phyloP scores from a whole-genome alignment of 2,113 vertebrate species.

The Nothocercus julius region DNA sequence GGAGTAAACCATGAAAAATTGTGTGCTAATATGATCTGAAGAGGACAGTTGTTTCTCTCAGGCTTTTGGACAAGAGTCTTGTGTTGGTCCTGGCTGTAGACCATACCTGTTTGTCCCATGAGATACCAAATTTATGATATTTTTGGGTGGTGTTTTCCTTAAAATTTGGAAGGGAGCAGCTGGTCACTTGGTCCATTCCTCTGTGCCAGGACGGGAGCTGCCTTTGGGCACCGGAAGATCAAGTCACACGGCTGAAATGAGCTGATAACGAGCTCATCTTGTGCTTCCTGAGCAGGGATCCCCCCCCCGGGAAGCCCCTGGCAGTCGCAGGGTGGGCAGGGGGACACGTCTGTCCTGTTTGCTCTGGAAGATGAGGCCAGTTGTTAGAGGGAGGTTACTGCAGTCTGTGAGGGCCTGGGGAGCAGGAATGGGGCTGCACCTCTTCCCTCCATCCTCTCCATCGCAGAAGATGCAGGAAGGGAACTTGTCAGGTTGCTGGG shows the following conservation, averaged over 20 bases:
- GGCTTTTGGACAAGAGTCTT: accelerated
- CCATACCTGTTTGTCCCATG: accelerated
- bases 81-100: accelerated
- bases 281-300: too few relatives aligned
- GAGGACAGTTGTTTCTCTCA: accelerated
- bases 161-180: accelerated
- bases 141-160: not conserved
- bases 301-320: too few relatives aligned
- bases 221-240: not conserved
- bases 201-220: not conserved
- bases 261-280: not conserved
- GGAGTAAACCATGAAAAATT: not conserved
- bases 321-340: too few relatives aligned
- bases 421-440: not conserved
- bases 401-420: not conserved
- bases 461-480: too few relatives aligned
- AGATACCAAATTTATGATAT: not conserved
- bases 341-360: not conserved
- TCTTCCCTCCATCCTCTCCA: not conserved
- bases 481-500: not conserved
- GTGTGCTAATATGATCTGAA: accelerated
- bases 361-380: not conserved
- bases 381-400: not conserved
- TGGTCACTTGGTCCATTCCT: accelerated
- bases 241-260: not conserved